These are phyloP conservation scores for Terrapene triunguis DNA, from an alignment of 2,113 vertebrate genomes.

Conservation along the genomic window DNA sequence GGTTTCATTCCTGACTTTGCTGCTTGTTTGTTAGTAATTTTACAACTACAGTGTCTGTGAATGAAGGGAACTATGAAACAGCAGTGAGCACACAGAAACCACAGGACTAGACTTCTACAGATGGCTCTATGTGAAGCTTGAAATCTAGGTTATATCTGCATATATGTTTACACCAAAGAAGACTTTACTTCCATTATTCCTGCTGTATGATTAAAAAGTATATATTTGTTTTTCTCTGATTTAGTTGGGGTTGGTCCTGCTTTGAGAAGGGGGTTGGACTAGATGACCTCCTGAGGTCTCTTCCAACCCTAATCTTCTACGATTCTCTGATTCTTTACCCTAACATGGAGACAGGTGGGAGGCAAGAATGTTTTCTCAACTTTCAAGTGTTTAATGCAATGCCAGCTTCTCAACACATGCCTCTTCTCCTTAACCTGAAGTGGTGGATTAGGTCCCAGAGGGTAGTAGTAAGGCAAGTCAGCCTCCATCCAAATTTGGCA, in stretches of 20 bases:
- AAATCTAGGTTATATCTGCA: background rate
- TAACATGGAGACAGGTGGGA: background rate
- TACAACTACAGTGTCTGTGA: background rate
- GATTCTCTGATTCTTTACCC: background rate
- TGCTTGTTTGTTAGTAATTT: slow-evolving; percentile 28
- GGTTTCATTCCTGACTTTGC: slow-evolving; percentile 5
- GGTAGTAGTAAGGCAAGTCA: background rate
- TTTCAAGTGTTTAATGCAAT: background rate
- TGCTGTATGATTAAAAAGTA: background rate
- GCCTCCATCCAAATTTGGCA: background rate
- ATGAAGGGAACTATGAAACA: slow-evolving; percentile 24
- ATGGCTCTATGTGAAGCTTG: background rate
- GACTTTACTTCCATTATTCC: background rate
- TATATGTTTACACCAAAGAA: background rate
- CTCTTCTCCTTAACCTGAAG: background rate
- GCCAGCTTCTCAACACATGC: background rate
- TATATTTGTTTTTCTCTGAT: background rate
- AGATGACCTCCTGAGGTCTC: too few species aligned
- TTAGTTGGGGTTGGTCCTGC: too few species aligned
- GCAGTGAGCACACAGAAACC: background rate
- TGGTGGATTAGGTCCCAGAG: background rate
- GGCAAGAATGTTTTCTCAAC: background rate
- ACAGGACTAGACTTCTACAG: background rate
- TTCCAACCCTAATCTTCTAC: too few species aligned
- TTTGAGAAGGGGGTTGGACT: too few species aligned